phyloP scores from a whole-genome alignment of 2,888 invertebrate genomes.

The Tethea ocularis region DNA sequence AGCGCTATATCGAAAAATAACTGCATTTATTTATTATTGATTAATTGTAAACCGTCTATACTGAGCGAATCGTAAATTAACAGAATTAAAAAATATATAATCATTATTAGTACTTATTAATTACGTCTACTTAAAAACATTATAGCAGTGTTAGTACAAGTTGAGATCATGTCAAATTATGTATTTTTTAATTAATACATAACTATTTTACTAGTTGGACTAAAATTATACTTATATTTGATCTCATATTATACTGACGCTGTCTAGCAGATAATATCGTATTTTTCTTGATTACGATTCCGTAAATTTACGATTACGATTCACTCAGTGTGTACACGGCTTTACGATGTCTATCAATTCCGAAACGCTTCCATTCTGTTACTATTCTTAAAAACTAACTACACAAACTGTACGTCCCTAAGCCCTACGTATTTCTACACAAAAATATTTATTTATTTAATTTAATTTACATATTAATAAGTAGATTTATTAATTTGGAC shows the following conservation, averaged over 20 bases:
- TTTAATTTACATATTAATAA: not conserved
- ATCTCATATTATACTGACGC: not conserved
- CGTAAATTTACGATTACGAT: not conserved
- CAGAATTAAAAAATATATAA: no score
- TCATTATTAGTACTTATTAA: no score
- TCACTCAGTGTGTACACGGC: not conserved
- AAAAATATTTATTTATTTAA: not conserved
- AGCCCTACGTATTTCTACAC: not conserved
- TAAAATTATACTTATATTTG: not conserved
- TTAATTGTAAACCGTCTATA: constrained; percentile 6
- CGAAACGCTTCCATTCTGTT: not conserved
- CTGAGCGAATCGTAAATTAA: not conserved
- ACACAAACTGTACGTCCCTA: not conserved
- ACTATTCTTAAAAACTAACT: not conserved
- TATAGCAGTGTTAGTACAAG: not conserved
- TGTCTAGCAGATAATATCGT: not conserved
- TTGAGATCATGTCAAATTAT: not conserved
- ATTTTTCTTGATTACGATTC: not conserved
- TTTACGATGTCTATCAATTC: not conserved
- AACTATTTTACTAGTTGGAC: not conserved
- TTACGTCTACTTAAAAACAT: no score
- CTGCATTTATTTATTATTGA: constrained; percentile 18
- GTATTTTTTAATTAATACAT: not conserved
- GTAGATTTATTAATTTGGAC: constrained; percentile 3
- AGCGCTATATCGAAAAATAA: constrained; percentile 25